Evolutionary conservation across 2,113 vertebrate genomes (phyloP).

Genomic region (Seriola dumerili): DNA sequence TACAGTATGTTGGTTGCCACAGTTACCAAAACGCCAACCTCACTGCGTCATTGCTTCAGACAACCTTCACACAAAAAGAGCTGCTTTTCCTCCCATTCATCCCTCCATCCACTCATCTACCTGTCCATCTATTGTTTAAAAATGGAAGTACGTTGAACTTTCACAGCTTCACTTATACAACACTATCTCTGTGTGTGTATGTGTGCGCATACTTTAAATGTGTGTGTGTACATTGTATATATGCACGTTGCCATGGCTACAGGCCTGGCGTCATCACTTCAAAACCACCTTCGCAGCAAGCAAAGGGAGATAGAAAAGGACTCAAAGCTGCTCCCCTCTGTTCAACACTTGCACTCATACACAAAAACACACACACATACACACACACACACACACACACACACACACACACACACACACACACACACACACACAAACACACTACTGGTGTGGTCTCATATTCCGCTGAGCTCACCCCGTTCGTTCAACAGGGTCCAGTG

Average conservation of each 20-base stretch:
- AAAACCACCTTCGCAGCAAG: slow-evolving; percentile 79
- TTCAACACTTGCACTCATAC: slow-evolving; percentile 53
- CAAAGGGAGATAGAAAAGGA: slow-evolving; percentile 64
- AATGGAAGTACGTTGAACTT: slow-evolving; percentile 44
- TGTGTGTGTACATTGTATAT: slow-evolving; percentile 65
- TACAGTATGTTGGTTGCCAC: slow-evolving; percentile 75
- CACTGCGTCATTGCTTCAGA: slow-evolving; percentile 75
- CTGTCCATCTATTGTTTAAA: slow-evolving; percentile 54
- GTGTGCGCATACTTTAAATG: not conserved
- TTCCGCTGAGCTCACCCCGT: slow-evolving; percentile 69
- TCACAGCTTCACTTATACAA: slow-evolving; percentile 47
- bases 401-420: slow-evolving; percentile 37
- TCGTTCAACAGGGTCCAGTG: slow-evolving; percentile 63
- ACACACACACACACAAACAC: slow-evolving; percentile 51
- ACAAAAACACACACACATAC: not conserved
- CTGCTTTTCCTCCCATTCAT: slow-evolving; percentile 56
- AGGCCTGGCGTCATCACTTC: slow-evolving; percentile 77
- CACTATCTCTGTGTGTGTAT: slow-evolving; percentile 24
- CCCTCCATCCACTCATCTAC: slow-evolving; percentile 49
- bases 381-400: slow-evolving; percentile 25
- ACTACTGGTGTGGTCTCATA: slow-evolving; percentile 67
- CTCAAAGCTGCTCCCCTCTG: slow-evolving; percentile 59
- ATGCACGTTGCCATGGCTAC: slow-evolving; percentile 74
- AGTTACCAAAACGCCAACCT: slow-evolving; percentile 82
- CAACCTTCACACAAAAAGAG: slow-evolving; percentile 71